Evolutionary conservation across 2,888 invertebrate species (phyloP).

Genomic region (Boloria selene): DNA sequence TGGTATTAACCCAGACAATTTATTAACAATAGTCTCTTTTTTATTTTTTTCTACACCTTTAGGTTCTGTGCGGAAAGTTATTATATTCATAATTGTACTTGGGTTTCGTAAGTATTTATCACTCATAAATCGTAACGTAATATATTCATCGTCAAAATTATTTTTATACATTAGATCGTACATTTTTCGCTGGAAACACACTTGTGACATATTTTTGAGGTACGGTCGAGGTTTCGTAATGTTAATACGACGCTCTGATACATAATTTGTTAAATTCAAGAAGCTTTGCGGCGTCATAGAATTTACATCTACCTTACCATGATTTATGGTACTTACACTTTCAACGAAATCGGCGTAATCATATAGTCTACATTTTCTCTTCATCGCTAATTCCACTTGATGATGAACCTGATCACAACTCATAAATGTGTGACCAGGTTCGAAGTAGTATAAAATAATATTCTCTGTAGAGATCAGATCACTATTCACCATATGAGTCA

Average conservation of each 20-base stretch:
- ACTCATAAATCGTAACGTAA: constrained; percentile 3
- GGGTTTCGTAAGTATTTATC: constrained; percentile 1
- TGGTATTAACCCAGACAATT: constrained; percentile 4
- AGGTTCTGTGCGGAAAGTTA: constrained; percentile 3
- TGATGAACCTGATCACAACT: constrained; percentile 42
- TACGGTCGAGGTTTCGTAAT: too few species aligned
- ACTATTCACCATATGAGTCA: constrained; percentile 41
- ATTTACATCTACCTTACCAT: constrained; percentile 33
- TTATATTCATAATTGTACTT: constrained; percentile 1
- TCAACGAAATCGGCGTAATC: background rate
- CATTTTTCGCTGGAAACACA: too few species aligned
- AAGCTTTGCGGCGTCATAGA: constrained; percentile 36
- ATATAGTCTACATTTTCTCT: constrained; percentile 33
- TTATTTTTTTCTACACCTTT: background rate
- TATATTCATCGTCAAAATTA: background rate
- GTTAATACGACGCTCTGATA: constrained; percentile 25
- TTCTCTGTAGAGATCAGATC: constrained; percentile 35
- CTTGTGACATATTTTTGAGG: too few species aligned
- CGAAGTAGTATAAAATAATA: constrained; percentile 39
- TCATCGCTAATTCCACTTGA: constrained; percentile 41
- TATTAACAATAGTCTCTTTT: constrained; percentile 1
- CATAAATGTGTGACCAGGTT: constrained; percentile 46
- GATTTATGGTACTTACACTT: background rate
- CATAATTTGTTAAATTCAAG: constrained; percentile 38
- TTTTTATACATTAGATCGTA: too few species aligned